phyloP scores from a whole-genome alignment of 2,797 vertebrate genomes.

The Rhynchonycteris naso region DNA sequence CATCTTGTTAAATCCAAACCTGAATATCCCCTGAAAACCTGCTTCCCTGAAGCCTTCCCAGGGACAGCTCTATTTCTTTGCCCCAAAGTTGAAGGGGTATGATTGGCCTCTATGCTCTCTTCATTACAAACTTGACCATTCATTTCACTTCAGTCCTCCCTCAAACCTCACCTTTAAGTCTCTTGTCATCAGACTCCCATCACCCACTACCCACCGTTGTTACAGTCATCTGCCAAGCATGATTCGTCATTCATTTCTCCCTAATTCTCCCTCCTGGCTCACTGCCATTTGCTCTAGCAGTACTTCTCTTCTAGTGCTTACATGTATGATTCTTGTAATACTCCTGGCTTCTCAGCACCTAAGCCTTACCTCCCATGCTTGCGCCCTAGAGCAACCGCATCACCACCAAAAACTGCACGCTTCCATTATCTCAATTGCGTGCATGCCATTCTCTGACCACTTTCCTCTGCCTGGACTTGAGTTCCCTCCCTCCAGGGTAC shows the following conservation, averaged over 20 bases:
- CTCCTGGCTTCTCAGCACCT: background rate
- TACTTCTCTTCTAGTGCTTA: background rate
- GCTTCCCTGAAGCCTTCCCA: background rate
- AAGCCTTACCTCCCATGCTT: background rate
- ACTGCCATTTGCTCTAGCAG: background rate
- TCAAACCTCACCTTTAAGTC: background rate
- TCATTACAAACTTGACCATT: background rate
- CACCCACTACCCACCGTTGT: rapidly evolving
- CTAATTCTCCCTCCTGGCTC: background rate
- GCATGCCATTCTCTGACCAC: no score
- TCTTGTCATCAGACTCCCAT: background rate
- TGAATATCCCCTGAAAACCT: background rate
- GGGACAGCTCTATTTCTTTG: background rate
- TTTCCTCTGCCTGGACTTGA: background rate
- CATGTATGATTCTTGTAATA: background rate
- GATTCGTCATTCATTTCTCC: background rate
- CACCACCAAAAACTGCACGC: background rate
- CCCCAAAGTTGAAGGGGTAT: background rate
- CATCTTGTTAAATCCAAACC: background rate
- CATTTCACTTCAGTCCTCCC: background rate
- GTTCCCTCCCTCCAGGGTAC: background rate
- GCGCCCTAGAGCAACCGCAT: background rate
- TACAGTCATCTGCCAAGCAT: background rate
- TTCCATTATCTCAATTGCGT: background rate
- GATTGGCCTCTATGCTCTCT: background rate